Percentiles rank a stretch among this genome's conserved stretches.
These are phyloP conservation scores for Phataginus tetradactyla DNA, from an alignment of 2,797 vertebrate genomes.

Conservation along the genomic window DNA sequence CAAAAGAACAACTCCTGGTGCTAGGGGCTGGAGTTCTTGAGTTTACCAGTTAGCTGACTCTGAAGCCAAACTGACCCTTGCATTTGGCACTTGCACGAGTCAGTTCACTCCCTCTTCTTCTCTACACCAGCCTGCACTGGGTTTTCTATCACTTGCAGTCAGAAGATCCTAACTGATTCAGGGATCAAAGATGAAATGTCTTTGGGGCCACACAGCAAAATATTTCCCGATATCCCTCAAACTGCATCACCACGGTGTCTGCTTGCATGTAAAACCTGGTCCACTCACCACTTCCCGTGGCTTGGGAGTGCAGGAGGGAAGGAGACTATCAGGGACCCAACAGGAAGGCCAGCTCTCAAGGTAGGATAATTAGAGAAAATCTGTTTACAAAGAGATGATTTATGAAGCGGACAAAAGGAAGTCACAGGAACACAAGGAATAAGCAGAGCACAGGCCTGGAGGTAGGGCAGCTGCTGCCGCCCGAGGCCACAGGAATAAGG, in stretches of 20 bases:
- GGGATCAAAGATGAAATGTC: neutral
- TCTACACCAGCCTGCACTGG: neutral
- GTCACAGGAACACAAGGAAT: neutral
- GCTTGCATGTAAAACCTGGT: neutral
- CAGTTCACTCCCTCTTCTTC: neutral
- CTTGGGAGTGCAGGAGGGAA: neutral
- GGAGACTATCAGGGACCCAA: neutral
- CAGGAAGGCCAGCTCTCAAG: neutral
- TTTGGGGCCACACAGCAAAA: neutral
- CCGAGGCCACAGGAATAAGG: neutral
- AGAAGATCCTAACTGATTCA: constrained; percentile 13
- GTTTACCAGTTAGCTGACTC: neutral
- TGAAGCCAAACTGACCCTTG: neutral
- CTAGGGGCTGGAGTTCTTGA: neutral
- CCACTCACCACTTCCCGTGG: neutral
- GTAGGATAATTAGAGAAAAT: neutral
- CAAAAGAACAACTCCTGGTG: neutral
- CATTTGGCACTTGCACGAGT: neutral
- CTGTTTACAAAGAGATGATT: neutral
- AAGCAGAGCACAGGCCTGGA: neutral
- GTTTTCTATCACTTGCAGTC: neutral
- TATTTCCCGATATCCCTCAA: neutral
- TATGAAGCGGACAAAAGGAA: neutral
- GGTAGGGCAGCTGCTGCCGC: neutral
- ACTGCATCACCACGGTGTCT: constrained; percentile 1